Conservation (phyloP, 2,888 invertebrate genomes). For the Syritta pipiens region DNA sequence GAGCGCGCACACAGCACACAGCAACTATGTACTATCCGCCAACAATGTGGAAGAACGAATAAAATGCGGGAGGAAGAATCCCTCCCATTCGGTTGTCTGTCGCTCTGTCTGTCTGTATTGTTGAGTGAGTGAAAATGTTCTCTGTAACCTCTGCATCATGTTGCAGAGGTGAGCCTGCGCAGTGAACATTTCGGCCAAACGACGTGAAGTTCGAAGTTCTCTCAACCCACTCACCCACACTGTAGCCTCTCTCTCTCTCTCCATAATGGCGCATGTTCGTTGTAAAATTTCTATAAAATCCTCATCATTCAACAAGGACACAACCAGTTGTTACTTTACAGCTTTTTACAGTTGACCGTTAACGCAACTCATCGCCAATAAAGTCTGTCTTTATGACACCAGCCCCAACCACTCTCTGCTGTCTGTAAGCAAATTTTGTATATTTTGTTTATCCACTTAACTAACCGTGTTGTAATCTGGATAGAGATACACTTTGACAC, state of each 20-base stretch:
- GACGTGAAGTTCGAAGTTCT: too few relatives aligned
- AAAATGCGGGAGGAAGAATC: background rate
- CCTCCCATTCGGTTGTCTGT: background rate
- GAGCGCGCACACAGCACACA: conserved; percentile 37
- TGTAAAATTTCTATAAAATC: conserved; percentile 4
- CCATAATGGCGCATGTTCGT: conserved; percentile 39
- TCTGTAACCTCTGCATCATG: conserved; percentile 49
- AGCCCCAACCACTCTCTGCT: background rate
- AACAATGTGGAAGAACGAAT: conserved; percentile 18
- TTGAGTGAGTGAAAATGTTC: conserved; percentile 49
- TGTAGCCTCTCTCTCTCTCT: too few relatives aligned
- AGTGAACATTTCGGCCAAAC: too few relatives aligned
- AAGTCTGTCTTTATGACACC: conserved; percentile 53
- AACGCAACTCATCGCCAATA: conserved; percentile 33
- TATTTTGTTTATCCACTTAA: conserved; percentile 58
- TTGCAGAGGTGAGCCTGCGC: conserved; percentile 60
- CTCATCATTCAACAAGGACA: conserved; percentile 25
- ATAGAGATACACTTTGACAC: conserved; percentile 45
- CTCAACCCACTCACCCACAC: too few relatives aligned
- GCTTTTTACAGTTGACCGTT: conserved; percentile 57
- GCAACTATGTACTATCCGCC: conserved; percentile 25
- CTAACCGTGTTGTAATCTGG: conserved; percentile 58
- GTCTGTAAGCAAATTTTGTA: conserved; percentile 45
- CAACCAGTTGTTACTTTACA: conserved; percentile 48
- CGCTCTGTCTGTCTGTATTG: too few relatives aligned